Conservation (phyloP, 2,797 vertebrate genomes). For the Sebastes ruberrimus region DNA sequence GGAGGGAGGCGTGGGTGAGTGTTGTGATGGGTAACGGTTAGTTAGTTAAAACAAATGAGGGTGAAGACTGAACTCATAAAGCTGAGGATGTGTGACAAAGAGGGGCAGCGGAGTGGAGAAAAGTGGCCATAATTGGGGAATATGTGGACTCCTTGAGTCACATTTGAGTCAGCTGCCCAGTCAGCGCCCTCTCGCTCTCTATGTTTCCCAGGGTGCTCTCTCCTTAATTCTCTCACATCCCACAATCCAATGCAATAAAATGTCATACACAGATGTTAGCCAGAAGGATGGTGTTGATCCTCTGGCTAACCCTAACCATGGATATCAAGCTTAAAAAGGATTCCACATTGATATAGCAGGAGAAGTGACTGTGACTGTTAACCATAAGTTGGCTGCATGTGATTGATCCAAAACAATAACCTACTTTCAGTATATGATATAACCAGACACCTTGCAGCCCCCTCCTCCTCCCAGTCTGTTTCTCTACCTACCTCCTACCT, state of each 20-base stretch:
- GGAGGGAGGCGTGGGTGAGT: background rate
- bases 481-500: conserved; percentile 76
- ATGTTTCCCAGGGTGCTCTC: conserved; percentile 55
- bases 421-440: conserved; percentile 74
- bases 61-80: conserved; percentile 34
- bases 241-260: conserved; percentile 69
- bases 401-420: conserved; percentile 71
- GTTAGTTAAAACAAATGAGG: conserved; percentile 38
- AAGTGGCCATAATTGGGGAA: conserved; percentile 66
- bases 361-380: conserved; percentile 12
- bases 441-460: conserved; percentile 69
- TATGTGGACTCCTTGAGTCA: conserved; percentile 67
- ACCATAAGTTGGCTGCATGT: conserved; percentile 44
- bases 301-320: conserved; percentile 38
- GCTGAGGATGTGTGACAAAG: conserved; percentile 30
- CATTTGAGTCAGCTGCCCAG: conserved; percentile 69
- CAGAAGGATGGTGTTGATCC: conserved; percentile 57
- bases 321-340: conserved; percentile 36
- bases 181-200: conserved; percentile 41
- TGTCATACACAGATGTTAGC: conserved; percentile 62
- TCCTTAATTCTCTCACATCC: conserved; percentile 49
- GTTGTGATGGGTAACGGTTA: conserved; percentile 22
- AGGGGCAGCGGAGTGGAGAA: conserved; percentile 48
- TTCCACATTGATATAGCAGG: conserved; percentile 25
- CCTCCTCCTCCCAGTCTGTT: conserved; percentile 44